These are phyloP conservation scores for Lipotes vexillifer DNA, from an alignment of 2,113 vertebrate species.

Conservation along the genomic window DNA sequence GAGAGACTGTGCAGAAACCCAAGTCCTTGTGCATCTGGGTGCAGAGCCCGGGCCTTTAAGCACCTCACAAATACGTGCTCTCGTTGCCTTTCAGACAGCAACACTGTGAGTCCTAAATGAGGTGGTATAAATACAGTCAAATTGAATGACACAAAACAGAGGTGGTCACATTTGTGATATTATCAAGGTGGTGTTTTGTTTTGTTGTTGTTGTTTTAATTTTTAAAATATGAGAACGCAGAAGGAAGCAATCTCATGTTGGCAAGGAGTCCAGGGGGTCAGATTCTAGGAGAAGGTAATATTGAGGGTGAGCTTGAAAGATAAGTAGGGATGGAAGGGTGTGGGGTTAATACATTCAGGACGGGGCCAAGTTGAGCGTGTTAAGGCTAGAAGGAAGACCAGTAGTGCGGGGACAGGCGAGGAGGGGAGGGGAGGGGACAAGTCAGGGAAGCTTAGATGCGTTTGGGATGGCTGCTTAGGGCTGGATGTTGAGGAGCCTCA, in stretches of 20 bases:
- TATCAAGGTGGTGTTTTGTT: not conserved
- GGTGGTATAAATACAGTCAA: not conserved
- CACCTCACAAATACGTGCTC: fast-evolving
- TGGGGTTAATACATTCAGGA: not conserved
- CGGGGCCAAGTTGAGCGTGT: not conserved
- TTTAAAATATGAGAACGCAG: not conserved
- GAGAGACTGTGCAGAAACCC: not conserved
- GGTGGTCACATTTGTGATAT: not conserved
- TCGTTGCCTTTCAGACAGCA: not conserved
- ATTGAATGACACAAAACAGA: not conserved
- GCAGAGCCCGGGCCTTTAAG: not conserved
- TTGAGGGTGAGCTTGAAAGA: not conserved
- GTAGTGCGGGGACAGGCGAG: not conserved
- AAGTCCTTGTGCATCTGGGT: not conserved
- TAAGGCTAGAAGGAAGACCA: not conserved
- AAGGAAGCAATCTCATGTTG: not conserved
- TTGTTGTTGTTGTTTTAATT: not conserved
- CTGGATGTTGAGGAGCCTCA: not conserved
- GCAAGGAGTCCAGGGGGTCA: not conserved
- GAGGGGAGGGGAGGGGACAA: not conserved
- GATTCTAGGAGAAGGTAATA: not conserved
- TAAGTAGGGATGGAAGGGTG: not conserved
- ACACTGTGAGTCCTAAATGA: not conserved
- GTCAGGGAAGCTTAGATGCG: not conserved
- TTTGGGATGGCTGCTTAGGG: not conserved